A percentile compares a stretch with the other conserved stretches of the same genome.
Evolutionary conservation across 1,140 invertebrate genomes (phyloP).

Genomic region (Orchesella cincta): DNA sequence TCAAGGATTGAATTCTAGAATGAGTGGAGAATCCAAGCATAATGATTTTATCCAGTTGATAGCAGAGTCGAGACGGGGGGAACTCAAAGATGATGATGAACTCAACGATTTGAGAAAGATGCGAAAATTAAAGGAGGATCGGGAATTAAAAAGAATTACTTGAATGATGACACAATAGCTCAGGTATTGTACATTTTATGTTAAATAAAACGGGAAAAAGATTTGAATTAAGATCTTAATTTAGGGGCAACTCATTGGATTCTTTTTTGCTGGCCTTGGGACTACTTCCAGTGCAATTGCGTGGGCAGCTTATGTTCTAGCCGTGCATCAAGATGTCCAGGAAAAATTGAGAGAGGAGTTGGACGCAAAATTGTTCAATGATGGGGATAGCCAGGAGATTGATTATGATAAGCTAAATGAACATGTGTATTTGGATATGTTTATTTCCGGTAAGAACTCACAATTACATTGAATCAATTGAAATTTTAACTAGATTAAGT

Average conservation of each 20-base stretch:
- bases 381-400: background rate
- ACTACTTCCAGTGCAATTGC: slow-evolving; percentile 58
- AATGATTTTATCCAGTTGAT: background rate
- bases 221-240: too few relatives aligned
- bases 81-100: background rate
- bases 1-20: background rate
- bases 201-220: too few relatives aligned
- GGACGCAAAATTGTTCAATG: background rate
- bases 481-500: too few relatives aligned
- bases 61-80: background rate
- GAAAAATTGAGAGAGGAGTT: background rate
- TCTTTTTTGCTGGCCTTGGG: slow-evolving; percentile 70
- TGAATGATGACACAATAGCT: background rate
- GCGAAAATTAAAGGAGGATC: background rate
- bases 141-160: background rate
- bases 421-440: slow-evolving; percentile 3
- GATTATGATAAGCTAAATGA: background rate
- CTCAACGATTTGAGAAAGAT: background rate
- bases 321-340: background rate
- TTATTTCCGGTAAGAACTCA: background rate
- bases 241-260: too few relatives aligned
- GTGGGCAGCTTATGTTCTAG: background rate
- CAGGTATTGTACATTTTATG: too few relatives aligned
- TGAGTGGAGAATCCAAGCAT: background rate
- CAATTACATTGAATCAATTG: background rate